Percentiles rank a stretch among this genome's conserved stretches.
These are phyloP conservation scores for Meloidogyne floridensis DNA, from an alignment of 1,140 invertebrate genomes.

Conservation along the genomic window DNA sequence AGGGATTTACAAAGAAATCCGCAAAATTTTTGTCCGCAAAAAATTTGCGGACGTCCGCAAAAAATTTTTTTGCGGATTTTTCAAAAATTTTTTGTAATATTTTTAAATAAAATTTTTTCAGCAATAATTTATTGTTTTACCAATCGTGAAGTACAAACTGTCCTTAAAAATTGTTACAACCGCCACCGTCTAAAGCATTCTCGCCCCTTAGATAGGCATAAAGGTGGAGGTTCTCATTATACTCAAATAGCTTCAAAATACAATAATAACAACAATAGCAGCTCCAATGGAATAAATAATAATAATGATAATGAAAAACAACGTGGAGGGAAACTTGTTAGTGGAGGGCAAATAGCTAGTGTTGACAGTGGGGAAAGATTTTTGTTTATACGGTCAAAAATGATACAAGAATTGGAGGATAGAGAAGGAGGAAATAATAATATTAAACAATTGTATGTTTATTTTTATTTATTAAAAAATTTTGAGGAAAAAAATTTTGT, in stretches of 20 bases:
- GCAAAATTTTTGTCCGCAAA: no score
- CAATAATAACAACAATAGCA: conserved; percentile 20
- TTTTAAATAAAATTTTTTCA: not conserved
- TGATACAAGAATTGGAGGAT: not conserved
- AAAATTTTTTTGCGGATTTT: no score
- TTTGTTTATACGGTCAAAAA: not conserved
- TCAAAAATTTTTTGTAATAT: no score
- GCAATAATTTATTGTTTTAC: conserved; percentile 66
- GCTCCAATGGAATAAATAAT: not conserved
- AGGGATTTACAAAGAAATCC: not conserved
- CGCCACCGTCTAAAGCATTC: conserved; percentile 60
- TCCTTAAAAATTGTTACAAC: conserved; percentile 52
- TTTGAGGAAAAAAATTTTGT: no score
- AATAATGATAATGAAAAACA: not conserved
- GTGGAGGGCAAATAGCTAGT: not conserved
- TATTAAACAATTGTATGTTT: not conserved
- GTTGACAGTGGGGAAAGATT: conserved; percentile 1
- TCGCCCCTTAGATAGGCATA: conserved; percentile 52
- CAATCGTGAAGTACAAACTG: conserved; percentile 60
- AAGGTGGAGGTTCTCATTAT: conserved; percentile 50
- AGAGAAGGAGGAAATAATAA: not conserved
- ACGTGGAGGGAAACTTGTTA: not conserved
- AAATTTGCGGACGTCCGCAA: no score
- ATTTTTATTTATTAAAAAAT: no score
- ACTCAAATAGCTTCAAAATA: conserved; percentile 14